Conservation (phyloP, 2,888 invertebrate genomes). For the Eupeodes luniger region DNA sequence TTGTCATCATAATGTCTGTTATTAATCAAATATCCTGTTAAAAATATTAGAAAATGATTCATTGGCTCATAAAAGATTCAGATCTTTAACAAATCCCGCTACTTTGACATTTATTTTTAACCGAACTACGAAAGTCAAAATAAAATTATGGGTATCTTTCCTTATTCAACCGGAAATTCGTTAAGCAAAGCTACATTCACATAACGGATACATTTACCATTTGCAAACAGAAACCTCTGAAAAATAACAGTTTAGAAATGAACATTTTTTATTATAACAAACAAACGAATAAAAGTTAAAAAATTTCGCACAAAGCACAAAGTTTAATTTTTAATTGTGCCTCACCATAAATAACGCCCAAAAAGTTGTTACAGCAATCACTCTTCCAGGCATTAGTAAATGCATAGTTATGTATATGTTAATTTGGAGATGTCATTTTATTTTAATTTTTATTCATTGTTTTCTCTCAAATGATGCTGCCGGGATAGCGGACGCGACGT, state of each 20-base stretch:
- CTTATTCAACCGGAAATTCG: slow-evolving; percentile 6
- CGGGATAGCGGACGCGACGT: too few species aligned
- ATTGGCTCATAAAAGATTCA: too few species aligned
- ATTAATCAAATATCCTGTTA: too few species aligned
- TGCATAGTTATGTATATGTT: not conserved
- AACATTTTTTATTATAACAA: too few species aligned
- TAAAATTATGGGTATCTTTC: not conserved
- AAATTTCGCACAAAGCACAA: slow-evolving; percentile 38
- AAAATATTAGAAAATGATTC: too few species aligned
- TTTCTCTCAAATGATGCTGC: slow-evolving; percentile 35
- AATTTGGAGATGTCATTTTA: slow-evolving; percentile 1
- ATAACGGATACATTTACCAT: slow-evolving; percentile 48
- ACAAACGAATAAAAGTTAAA: slow-evolving; percentile 17
- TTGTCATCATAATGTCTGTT: too few species aligned
- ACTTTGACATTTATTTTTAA: too few species aligned
- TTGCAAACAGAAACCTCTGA: not conserved
- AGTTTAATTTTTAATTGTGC: slow-evolving; percentile 49
- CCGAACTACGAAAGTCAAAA: too few species aligned
- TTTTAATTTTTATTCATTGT: not conserved
- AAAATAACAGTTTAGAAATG: not conserved
- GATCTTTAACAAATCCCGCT: too few species aligned
- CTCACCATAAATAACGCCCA: slow-evolving; percentile 55
- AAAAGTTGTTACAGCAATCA: slow-evolving; percentile 10
- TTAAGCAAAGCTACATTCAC: not conserved
- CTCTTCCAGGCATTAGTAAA: not conserved